Evolutionary conservation across 1,140 invertebrate genomes (phyloP), one percentile per base, ranked within the genome.

Genomic region (Oryzaephilus surinamensis): DNA sequence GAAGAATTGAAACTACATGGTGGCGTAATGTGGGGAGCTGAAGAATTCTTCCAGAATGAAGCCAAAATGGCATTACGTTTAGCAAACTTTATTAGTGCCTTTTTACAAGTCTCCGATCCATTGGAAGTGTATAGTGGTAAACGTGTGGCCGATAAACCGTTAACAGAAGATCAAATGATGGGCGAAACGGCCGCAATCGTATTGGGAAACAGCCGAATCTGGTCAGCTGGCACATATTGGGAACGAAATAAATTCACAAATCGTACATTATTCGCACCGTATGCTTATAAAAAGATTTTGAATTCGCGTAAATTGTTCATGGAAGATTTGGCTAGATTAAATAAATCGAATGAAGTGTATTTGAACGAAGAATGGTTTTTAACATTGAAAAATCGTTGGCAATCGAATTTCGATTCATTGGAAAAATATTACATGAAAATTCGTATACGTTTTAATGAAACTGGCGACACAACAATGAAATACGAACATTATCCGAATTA

Each of bases 211-310:
- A 81, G 82, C 27, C 84, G 82, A 63, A 84, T 97, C 45, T 88
- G 87, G 78, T 84, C 85, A 5, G 86, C 89, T 41, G 90, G 90
- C 16, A 88, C 83, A 11, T 95, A 81, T 58, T 99, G 93, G 86
- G 92, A 97, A 56, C 72, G 86, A 27, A 93, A 96, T 58, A 95
- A 96, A 65, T 98, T 97, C 61, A 81, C 86, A 1, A 92, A 94
- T 59, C 62, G 87, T 51, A 88, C 90, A 19, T 74, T 81, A 39
- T 99, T 99, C 64, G 94, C 90, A 12, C 94, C 95, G 0, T 93
- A 81, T 61, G 93, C 93, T 15, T 97, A 90, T 61, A 91, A 91
- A 55, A 80, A 71, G n/a, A 64, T 81, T 34, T 63, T 84, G 11
- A 91, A 89, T 57, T 81, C 79, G 0, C 71, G 81, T 47, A 90